These are phyloP conservation scores for Pangasianodon gigas DNA, from an alignment of 2,113 vertebrate genomes.

Conservation along the genomic window DNA sequence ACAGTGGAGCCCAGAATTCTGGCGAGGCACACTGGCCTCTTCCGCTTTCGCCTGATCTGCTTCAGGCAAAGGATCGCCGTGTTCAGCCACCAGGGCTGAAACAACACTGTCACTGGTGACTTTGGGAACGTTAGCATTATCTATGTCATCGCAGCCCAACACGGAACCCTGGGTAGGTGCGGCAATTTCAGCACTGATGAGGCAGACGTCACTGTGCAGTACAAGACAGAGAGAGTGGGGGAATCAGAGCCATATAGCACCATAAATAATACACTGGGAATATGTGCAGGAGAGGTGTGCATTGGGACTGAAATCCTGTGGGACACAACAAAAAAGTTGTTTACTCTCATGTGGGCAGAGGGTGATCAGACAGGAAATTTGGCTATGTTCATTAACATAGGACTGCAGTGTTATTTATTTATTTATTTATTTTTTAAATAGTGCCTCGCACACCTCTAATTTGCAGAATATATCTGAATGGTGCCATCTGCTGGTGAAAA, in stretches of 20 bases:
- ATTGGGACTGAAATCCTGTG: not conserved
- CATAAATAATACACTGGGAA: not conserved
- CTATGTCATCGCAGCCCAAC: constrained; percentile 76
- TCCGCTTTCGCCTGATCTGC: constrained; percentile 39
- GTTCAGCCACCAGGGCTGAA: constrained; percentile 74
- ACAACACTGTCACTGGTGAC: constrained; percentile 75
- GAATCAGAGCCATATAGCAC: not conserved
- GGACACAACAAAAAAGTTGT: not conserved
- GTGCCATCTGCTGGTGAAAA: constrained; percentile 29
- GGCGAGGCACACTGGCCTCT: constrained; percentile 42
- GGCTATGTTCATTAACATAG: not conserved
- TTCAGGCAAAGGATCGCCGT: constrained; percentile 55
- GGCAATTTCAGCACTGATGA: constrained; percentile 81
- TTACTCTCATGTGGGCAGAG: not conserved
- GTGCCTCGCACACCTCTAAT: not conserved
- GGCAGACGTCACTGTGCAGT: constrained; percentile 75
- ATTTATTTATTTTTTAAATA: not conserved
- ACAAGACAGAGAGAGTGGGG: constrained; percentile 31
- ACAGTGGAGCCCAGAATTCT: constrained; percentile 40
- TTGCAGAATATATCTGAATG: not conserved
- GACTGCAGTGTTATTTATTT: not conserved
- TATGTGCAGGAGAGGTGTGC: not conserved
- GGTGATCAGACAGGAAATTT: not conserved
- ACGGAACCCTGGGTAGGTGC: constrained; percentile 73
- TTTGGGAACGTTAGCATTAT: constrained; percentile 66